Evolutionary conservation across 2,797 vertebrate genomes (phyloP).

Genomic region (Fratercula arctica): DNA sequence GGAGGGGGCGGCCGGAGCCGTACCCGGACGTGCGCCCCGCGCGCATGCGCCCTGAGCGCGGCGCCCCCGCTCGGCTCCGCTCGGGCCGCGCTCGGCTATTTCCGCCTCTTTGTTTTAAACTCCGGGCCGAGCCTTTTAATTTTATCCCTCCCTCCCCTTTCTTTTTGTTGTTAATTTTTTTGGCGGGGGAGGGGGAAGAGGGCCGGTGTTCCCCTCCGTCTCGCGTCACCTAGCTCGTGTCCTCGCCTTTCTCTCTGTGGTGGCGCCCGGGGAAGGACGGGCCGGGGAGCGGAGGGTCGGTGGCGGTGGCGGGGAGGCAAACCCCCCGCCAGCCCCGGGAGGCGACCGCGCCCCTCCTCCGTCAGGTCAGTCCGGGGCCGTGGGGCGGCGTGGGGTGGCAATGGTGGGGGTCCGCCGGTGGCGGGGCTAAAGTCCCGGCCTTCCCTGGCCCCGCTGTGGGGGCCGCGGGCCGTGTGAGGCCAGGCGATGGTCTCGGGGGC

Average conservation of each 20-base stretch:
- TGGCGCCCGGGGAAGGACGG: background rate
- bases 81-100: constrained; percentile 91
- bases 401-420: background rate
- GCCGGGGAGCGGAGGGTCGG: background rate
- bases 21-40: background rate
- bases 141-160: background rate
- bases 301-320: background rate
- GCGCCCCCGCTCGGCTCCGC: constrained; percentile 85
- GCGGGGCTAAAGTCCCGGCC: constrained; percentile 30
- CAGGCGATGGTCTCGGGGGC: background rate
- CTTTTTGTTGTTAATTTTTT: background rate
- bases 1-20: background rate
- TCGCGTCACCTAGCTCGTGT: background rate
- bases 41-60: constrained; percentile 84
- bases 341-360: background rate
- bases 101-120: constrained; percentile 99
- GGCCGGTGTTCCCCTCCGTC: background rate
- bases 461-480: background rate
- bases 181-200: background rate
- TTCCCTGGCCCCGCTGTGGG: background rate
- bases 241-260: background rate
- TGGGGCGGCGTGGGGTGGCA: background rate
- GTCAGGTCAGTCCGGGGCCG: constrained; percentile 43
- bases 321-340: background rate
- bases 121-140: constrained; percentile 75